phyloP scores from a whole-genome alignment of 2,113 vertebrate genomes.

The Glaucidium brasilianum region DNA sequence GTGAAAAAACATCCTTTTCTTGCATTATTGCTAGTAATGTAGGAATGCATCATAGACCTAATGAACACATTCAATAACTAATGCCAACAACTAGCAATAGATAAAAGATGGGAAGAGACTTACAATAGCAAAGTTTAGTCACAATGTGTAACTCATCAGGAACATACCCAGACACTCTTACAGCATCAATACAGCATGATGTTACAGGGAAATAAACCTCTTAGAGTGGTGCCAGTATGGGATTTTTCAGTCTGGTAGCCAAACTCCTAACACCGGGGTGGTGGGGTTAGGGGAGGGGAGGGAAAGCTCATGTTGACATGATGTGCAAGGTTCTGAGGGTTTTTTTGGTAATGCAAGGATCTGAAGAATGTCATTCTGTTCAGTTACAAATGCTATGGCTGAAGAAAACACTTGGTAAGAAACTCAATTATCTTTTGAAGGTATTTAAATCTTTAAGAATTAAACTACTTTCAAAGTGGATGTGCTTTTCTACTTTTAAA shows the following conservation, averaged over 20 bases:
- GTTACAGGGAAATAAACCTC: not conserved
- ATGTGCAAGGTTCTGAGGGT: not conserved
- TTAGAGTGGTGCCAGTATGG: not conserved
- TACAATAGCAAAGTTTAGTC: not conserved
- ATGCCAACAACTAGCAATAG: not conserved
- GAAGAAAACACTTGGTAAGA: not conserved
- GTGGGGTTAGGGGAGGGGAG: too few species aligned
- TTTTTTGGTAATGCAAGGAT: not conserved
- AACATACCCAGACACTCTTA: not conserved
- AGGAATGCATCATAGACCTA: not conserved
- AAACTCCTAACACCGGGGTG: fast-evolving
- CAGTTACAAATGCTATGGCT: not conserved
- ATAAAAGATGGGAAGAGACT: not conserved
- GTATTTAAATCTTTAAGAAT: not conserved
- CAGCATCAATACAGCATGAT: not conserved
- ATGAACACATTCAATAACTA: not conserved
- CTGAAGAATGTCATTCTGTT: not conserved
- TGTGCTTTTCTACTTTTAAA: not conserved
- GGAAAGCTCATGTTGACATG: not conserved
- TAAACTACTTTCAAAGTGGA: not conserved
- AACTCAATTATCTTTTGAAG: not conserved
- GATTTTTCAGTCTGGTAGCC: not conserved
- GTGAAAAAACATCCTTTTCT: not conserved
- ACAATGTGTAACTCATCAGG: not conserved
- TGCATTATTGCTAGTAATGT: not conserved